A percentile compares a stretch with the other conserved stretches of the same genome.
Evolutionary conservation across 2,113 vertebrate genomes (phyloP).

Genomic region (Equus quagga): DNA sequence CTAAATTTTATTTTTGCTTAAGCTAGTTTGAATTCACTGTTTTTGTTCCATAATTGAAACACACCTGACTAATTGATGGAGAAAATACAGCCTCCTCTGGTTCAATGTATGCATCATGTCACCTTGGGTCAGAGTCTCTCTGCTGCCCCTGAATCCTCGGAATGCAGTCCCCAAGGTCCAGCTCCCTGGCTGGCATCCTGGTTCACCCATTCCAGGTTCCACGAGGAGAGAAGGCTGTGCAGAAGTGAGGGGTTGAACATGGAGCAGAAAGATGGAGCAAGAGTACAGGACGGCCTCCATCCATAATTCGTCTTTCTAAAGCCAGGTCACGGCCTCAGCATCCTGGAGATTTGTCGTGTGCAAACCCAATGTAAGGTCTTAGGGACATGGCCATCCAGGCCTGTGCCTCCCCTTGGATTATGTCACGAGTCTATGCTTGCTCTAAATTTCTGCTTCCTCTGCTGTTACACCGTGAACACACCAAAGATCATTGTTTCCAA

Average conservation of each 20-base stretch:
- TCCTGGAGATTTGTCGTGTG: background rate
- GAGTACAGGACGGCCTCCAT: accelerated
- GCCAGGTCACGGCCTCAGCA: background rate
- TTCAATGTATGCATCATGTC: background rate
- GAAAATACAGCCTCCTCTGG: background rate
- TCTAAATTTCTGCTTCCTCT: background rate
- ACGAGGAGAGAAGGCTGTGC: background rate
- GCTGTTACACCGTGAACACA: background rate
- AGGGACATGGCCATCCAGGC: accelerated
- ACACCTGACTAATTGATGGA: background rate
- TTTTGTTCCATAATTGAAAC: background rate
- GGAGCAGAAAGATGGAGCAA: background rate
- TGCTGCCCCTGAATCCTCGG: background rate
- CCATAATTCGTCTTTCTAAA: background rate
- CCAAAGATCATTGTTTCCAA: background rate
- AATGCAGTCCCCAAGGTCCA: background rate
- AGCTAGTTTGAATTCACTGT: slow-evolving; percentile 1
- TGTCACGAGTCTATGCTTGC: background rate
- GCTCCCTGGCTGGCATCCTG: background rate
- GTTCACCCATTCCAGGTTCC: background rate
- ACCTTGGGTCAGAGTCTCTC: background rate
- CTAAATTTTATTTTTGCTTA: background rate
- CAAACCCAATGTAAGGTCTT: too few species aligned
- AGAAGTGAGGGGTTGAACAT: background rate
- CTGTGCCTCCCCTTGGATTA: background rate